phyloP scores from a whole-genome alignment of 2,797 vertebrate genomes.

The Microtus agrestis region DNA sequence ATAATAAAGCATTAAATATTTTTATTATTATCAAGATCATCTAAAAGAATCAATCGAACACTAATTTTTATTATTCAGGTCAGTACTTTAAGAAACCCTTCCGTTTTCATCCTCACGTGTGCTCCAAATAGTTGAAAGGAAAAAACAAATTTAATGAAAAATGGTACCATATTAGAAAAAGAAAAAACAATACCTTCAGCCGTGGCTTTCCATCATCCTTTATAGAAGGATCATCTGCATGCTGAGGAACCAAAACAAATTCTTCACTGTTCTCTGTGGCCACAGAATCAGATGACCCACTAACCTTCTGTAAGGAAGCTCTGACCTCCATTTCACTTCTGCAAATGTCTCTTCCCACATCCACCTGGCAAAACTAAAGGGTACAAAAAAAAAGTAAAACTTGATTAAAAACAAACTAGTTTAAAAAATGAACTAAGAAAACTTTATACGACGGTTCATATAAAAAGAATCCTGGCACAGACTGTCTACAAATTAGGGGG shows the following conservation, averaged over 20 bases:
- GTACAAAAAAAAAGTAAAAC: background rate
- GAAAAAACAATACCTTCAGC: constrained; percentile 91
- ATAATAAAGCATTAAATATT: background rate
- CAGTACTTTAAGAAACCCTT: constrained; percentile 34
- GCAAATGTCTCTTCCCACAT: constrained; percentile 70
- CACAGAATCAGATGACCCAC: constrained; percentile 93
- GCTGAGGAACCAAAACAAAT: constrained; percentile 94
- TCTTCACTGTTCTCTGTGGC: constrained; percentile 95
- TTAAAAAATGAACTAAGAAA: constrained; percentile 53
- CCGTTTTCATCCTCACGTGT: background rate
- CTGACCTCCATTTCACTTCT: constrained; percentile 92
- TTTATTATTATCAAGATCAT: constrained; percentile 52
- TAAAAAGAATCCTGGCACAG: constrained; percentile 44
- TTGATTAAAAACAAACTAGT: constrained; percentile 52
- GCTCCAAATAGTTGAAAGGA: constrained; percentile 18
- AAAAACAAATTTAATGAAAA: constrained; percentile 48
- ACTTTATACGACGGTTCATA: constrained; percentile 47
- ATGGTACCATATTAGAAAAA: constrained; percentile 26
- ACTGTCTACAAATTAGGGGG: constrained; percentile 40
- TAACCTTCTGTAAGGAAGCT: constrained; percentile 92
- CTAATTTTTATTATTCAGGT: constrained; percentile 34
- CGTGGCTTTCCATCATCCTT: constrained; percentile 92
- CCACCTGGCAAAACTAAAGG: constrained; percentile 66
- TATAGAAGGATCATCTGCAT: constrained; percentile 88
- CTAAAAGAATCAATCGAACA: background rate